These are phyloP conservation scores for Meiosimyza decipiens DNA, from an alignment of 2,888 invertebrate species.

Conservation along the genomic window DNA sequence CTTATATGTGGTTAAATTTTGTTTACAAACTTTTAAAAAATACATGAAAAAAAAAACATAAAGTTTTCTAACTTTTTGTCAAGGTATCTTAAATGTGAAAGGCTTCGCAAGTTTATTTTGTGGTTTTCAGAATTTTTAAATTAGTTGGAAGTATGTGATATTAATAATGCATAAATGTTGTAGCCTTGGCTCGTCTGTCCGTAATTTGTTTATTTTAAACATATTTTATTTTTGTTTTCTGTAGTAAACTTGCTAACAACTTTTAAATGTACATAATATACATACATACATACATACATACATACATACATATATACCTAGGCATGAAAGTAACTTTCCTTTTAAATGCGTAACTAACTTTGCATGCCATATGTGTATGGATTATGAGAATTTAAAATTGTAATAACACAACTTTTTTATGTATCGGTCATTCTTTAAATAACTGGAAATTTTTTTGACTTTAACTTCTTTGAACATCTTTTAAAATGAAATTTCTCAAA, in stretches of 20 bases:
- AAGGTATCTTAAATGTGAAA: constrained; percentile 10
- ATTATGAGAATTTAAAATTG: too few relatives aligned
- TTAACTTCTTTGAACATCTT: too few relatives aligned
- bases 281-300: too few relatives aligned
- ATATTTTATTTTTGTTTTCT: constrained; percentile 3
- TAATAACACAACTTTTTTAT: too few relatives aligned
- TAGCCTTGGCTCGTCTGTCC: constrained; percentile 5
- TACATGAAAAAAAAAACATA: constrained; percentile 8
- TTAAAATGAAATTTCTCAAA: too few relatives aligned
- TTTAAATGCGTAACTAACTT: too few relatives aligned
- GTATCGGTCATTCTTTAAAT: too few relatives aligned
- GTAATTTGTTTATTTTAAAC: neutral
- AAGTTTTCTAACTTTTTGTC: constrained; percentile 6
- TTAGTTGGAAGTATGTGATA: constrained; percentile 21
- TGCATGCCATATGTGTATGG: too few relatives aligned
- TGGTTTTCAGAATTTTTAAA: constrained; percentile 31
- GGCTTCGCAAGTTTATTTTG: constrained; percentile 24
- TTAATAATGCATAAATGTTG: constrained; percentile 20
- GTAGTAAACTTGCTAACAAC: neutral
- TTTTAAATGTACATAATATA: constrained; percentile 8
- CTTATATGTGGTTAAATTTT: constrained; percentile 32
- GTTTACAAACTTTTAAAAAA: constrained; percentile 28
- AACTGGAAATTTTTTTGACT: too few relatives aligned
- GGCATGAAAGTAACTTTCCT: neutral
- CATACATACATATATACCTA: too few relatives aligned